Evolutionary conservation across 2,888 invertebrate species (phyloP).

Genomic region (Eremobia ochroleuca): DNA sequence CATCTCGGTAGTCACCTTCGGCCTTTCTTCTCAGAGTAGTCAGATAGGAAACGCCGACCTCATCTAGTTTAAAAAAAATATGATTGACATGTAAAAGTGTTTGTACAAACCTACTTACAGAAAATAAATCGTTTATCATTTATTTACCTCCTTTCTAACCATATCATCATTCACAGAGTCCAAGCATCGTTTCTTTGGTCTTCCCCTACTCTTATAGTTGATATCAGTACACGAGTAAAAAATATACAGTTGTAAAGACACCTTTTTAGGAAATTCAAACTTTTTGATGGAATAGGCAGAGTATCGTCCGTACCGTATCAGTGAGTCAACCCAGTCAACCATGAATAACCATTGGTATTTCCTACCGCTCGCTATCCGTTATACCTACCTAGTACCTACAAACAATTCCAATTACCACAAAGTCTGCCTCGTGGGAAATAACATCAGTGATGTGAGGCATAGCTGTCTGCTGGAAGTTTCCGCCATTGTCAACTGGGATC

Average conservation of each 20-base stretch:
- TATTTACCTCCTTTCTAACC: too few species aligned
- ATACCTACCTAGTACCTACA: not conserved
- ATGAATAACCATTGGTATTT: slow-evolving; percentile 5
- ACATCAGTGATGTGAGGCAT: slow-evolving; percentile 51
- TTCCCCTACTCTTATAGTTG: not conserved
- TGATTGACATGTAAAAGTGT: too few species aligned
- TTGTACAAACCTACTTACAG: too few species aligned
- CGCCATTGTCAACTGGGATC: slow-evolving; percentile 34
- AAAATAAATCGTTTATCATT: too few species aligned
- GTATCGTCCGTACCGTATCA: not conserved
- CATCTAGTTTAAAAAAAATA: too few species aligned
- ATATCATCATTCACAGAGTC: too few species aligned
- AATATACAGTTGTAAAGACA: not conserved
- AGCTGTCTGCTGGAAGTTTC: slow-evolving; percentile 38
- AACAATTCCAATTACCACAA: slow-evolving; percentile 65
- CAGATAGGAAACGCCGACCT: too few species aligned
- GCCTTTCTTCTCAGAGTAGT: too few species aligned
- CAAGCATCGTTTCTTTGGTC: too few species aligned
- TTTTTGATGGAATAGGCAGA: not conserved
- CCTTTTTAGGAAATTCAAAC: not conserved
- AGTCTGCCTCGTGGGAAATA: slow-evolving; percentile 66
- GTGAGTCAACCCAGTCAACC: too few species aligned
- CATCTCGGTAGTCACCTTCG: too few species aligned
- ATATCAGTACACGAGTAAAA: not conserved
- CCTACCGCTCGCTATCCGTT: not conserved